Evolutionary conservation across 1,140 invertebrate species (phyloP), one percentile per base, ranked within the genome.

Genomic region (Zaprionus africanus): DNA sequence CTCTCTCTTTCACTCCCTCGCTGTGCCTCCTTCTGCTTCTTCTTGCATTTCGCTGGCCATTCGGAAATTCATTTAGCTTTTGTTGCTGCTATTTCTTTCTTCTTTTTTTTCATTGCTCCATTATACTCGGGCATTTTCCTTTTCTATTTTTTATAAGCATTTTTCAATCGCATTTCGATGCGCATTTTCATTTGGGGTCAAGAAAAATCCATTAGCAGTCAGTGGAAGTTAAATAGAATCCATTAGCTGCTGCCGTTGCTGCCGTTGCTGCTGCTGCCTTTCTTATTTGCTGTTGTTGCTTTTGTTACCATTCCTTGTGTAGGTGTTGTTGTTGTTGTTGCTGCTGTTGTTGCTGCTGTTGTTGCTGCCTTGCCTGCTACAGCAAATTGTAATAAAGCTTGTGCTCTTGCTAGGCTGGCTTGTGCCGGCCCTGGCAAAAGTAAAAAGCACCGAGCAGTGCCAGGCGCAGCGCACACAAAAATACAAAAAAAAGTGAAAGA

Each of bases 191-290:
- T 91, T 91, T 91, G 90, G 90, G 90, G 90, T 91, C 90, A 91
- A 91, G 90, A 91, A 91, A 91, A 91, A 90, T 91, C 90, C 90
- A 91, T 91, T 91, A 91, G 86, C 85, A 91, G 90, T 91, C 85
- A 63, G 80, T 91, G 82, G 84, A 91, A 91, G 90, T 91, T 90
- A 90, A 91, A 91, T 90, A 91, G 90, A 91, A 91, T 91, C 90
- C 90, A 91, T 91, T 91, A 91, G 90, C 90, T 90, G 74, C 62
- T 81, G 72, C 78, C 64, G 46, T 19, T 76, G 73, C 7, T 59
- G 90, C 90, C 86, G 74, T 59, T 81, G 72, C 78, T 70, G 46
- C 26, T 76, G 73, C 7, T 59, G 49, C 46, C 28, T 26, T 51
- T 51, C 46, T 24, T 19, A 12, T 51, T 24, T 58, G 49, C n/a